Evolutionary conservation across 2,888 invertebrate genomes (phyloP).

Genomic region (Falcaria lacertinaria): DNA sequence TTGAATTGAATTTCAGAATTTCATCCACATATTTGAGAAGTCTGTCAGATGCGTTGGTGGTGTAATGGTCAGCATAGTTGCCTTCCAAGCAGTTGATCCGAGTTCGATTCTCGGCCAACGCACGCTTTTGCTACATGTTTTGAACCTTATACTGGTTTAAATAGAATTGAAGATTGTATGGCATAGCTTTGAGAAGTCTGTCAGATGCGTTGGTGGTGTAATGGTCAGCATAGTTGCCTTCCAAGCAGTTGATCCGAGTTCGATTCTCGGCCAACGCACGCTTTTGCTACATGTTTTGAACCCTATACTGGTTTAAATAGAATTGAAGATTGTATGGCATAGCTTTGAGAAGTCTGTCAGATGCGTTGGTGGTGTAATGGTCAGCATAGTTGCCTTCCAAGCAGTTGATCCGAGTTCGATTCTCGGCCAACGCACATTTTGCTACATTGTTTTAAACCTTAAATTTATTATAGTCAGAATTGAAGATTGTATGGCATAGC

Average conservation of each 20-base stretch:
- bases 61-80: constrained; percentile 82
- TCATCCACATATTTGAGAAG: rapidly evolving
- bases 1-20: neutral
- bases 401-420: constrained; percentile 82
- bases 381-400: constrained; percentile 82
- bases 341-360: no score
- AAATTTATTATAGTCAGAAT: neutral
- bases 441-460: neutral
- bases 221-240: constrained; percentile 82
- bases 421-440: constrained; percentile 73
- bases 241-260: constrained; percentile 82
- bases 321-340: no score
- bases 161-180: neutral
- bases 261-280: constrained; percentile 79
- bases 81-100: constrained; percentile 82
- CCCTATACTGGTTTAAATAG: no score
- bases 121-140: constrained; percentile 23
- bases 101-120: constrained; percentile 81
- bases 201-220: constrained; percentile 40
- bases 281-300: neutral
- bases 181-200: neutral
- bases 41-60: constrained; percentile 63
- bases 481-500: neutral
- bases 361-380: no score
- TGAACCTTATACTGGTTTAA: neutral